phyloP scores from a whole-genome alignment of 2,797 vertebrate genomes.

The Chromobotia macracanthus region DNA sequence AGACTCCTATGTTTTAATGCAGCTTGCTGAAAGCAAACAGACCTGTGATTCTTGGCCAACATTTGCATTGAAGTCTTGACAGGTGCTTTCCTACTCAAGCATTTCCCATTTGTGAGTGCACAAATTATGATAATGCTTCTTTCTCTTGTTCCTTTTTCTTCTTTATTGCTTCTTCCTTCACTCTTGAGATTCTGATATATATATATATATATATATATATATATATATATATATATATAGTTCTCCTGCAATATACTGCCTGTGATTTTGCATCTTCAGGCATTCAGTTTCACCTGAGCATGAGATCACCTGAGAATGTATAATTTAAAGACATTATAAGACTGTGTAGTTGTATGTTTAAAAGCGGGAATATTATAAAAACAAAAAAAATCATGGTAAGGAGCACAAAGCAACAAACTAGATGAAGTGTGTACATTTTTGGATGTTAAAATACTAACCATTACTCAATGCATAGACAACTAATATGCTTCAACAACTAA shows the following conservation, averaged over 20 bases:
- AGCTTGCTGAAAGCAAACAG: slow-evolving; percentile 31
- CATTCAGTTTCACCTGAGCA: neutral
- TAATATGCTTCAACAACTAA: too few relatives aligned
- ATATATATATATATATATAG: neutral
- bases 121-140: neutral
- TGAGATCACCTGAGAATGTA: neutral
- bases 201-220: too few relatives aligned
- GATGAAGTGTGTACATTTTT: too few relatives aligned
- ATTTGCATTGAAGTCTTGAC: neutral
- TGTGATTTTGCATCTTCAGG: slow-evolving; percentile 18
- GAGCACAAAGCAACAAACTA: too few relatives aligned
- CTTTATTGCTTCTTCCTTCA: neutral
- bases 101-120: neutral
- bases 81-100: neutral
- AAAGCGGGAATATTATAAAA: neutral
- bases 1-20: slow-evolving; percentile 13
- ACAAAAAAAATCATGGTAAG: too few relatives aligned
- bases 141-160: neutral
- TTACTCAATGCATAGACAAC: too few relatives aligned
- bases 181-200: neutral
- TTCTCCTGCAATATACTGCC: slow-evolving; percentile 14
- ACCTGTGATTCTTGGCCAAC: slow-evolving; percentile 16
- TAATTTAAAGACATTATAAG: neutral
- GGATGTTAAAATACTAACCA: too few relatives aligned
- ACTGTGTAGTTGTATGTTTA: neutral